Evolutionary conservation across 2,113 vertebrate species (phyloP).

Genomic region (Peromyscus polionotus): DNA sequence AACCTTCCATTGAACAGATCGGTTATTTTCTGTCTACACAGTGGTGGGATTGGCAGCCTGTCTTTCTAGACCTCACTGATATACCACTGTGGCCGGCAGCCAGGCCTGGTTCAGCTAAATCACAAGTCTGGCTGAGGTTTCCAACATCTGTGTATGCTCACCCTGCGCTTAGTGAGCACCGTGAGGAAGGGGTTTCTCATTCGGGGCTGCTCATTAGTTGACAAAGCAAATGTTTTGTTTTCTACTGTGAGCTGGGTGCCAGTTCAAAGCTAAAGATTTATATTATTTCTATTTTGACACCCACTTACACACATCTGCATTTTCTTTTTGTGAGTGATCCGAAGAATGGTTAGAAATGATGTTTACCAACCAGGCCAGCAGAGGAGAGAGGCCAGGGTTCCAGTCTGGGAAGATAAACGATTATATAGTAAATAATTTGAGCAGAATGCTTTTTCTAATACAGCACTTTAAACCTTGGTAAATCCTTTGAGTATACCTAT

Average conservation of each 20-base stretch:
- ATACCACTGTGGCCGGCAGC: not conserved
- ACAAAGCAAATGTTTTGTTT: conserved; percentile 51
- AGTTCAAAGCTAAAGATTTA: not conserved
- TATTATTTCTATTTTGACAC: conserved; percentile 40
- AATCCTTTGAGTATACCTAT: not conserved
- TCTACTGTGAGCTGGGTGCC: not conserved
- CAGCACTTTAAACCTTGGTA: not conserved
- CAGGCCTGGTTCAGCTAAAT: not conserved
- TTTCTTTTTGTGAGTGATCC: not conserved
- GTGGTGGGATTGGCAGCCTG: not conserved
- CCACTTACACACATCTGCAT: not conserved
- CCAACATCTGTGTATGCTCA: not conserved
- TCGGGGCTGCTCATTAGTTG: not conserved
- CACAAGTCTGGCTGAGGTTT: not conserved
- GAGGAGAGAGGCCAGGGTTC: not conserved
- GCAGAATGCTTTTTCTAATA: not conserved
- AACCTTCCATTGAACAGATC: conserved; percentile 26
- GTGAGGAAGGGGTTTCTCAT: not conserved
- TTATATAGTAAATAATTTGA: conserved; percentile 16
- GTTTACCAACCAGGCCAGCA: not conserved
- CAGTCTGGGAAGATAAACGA: not conserved
- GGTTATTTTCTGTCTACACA: conserved; percentile 3
- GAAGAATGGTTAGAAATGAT: not conserved
- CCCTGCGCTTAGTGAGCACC: not conserved
- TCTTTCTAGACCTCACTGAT: not conserved